phyloP scores from a whole-genome alignment of 2,113 vertebrate genomes.

The Pardalotus punctatus region DNA sequence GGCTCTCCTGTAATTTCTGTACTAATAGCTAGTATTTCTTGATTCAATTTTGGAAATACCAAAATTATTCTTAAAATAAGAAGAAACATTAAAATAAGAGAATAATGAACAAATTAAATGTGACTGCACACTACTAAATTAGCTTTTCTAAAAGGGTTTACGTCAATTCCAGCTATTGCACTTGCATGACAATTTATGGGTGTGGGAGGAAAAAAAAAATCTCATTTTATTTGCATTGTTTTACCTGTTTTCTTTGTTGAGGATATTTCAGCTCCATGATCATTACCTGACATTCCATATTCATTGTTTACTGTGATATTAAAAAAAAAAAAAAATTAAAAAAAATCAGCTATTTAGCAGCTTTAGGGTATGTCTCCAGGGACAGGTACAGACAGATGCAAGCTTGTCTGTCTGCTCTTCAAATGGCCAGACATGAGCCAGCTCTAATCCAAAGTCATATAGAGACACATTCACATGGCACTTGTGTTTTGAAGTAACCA shows the following conservation, averaged over 20 bases:
- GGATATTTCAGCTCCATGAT: slow-evolving; percentile 13
- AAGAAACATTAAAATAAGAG: background rate
- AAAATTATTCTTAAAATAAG: background rate
- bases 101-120: background rate
- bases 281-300: slow-evolving; percentile 30
- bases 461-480: slow-evolving; percentile 25
- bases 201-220: slow-evolving; percentile 2
- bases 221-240: slow-evolving; percentile 48
- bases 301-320: slow-evolving; percentile 50
- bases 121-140: background rate
- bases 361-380: slow-evolving; percentile 54
- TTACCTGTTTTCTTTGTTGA: slow-evolving; percentile 35
- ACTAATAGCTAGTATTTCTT: background rate
- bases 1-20: background rate
- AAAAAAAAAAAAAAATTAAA: slow-evolving; percentile 11
- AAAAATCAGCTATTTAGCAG: slow-evolving; percentile 1
- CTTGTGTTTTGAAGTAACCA: slow-evolving; percentile 32
- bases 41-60: background rate
- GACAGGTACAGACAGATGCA: slow-evolving; percentile 56
- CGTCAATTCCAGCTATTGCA: background rate
- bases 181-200: slow-evolving; percentile 2
- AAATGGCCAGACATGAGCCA: slow-evolving; percentile 36
- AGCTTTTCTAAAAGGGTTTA: background rate
- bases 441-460: slow-evolving; percentile 22
- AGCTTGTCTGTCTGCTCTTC: slow-evolving; percentile 51